phyloP scores from a whole-genome alignment of 2,888 invertebrate species.

The Acleris sparsana region DNA sequence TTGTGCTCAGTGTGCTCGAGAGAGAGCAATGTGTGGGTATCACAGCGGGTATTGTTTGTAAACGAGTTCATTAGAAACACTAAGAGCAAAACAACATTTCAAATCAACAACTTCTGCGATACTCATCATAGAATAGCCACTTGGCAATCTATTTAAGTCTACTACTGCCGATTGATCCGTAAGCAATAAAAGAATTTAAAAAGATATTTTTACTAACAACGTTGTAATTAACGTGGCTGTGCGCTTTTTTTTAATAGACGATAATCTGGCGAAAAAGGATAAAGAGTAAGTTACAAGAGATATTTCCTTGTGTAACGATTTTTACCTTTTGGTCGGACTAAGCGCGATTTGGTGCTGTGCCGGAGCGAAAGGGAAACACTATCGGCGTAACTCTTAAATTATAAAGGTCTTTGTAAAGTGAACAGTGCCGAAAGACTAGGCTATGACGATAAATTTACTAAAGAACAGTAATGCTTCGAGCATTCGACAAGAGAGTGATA shows the following conservation, averaged over 20 bases:
- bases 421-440: too few relatives aligned
- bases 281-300: too few relatives aligned
- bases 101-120: not conserved
- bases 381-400: too few relatives aligned
- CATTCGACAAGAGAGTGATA: not conserved
- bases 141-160: conserved; percentile 10
- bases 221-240: conserved; percentile 22
- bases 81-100: too few relatives aligned
- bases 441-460: too few relatives aligned
- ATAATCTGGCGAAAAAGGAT: not conserved
- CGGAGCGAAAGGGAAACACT: not conserved
- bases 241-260: conserved; percentile 11
- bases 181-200: conserved; percentile 31
- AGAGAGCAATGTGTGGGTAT: conserved; percentile 6
- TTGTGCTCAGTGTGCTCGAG: conserved; percentile 23
- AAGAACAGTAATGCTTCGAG: too few relatives aligned
- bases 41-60: not conserved
- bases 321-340: too few relatives aligned
- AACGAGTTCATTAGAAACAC: too few relatives aligned
- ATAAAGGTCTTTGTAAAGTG: too few relatives aligned
- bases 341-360: not conserved
- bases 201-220: conserved; percentile 22
- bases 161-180: conserved; percentile 26
- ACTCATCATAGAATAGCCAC: too few relatives aligned
- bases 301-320: too few relatives aligned